phyloP scores from a whole-genome alignment of 2,113 vertebrate genomes.

The Phycodurus eques region DNA sequence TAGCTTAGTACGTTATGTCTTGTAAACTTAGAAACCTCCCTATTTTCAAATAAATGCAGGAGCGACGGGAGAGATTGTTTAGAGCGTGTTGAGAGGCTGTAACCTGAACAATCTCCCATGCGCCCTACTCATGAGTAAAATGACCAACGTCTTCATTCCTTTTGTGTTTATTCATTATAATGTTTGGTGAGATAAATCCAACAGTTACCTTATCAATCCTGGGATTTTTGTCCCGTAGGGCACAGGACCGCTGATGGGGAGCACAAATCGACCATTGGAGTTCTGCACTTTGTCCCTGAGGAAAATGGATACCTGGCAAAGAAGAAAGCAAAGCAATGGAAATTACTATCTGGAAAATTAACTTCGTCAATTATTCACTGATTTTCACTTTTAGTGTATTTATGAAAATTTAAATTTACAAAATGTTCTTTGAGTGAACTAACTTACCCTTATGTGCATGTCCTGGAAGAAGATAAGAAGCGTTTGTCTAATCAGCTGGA shows the following conservation, averaged over 20 bases:
- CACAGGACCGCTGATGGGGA: constrained; percentile 87
- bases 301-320: constrained; percentile 91
- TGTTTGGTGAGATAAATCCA: no score
- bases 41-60: no score
- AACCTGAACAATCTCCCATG: no score
- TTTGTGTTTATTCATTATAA: no score
- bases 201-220: constrained; percentile 88
- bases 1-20: no score
- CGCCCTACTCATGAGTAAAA: no score
- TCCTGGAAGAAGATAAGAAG: constrained; percentile 97
- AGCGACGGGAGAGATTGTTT: no score
- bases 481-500: constrained; percentile 94
- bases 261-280: constrained; percentile 92
- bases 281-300: constrained; percentile 98
- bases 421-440: neutral
- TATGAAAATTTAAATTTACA: neutral
- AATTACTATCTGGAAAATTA: no score
- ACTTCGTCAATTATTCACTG: neutral
- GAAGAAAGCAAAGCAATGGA: neutral
- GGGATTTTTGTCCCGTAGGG: constrained; percentile 89
- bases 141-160: no score
- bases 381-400: no score
- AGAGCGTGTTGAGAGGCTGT: no score
- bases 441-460: constrained; percentile 94
- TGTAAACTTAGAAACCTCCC: no score